A percentile compares a stretch with the other conserved stretches of the same genome.
phyloP scores from a whole-genome alignment of 2,797 vertebrate species.

The Rhadinocentrus ornatus region DNA sequence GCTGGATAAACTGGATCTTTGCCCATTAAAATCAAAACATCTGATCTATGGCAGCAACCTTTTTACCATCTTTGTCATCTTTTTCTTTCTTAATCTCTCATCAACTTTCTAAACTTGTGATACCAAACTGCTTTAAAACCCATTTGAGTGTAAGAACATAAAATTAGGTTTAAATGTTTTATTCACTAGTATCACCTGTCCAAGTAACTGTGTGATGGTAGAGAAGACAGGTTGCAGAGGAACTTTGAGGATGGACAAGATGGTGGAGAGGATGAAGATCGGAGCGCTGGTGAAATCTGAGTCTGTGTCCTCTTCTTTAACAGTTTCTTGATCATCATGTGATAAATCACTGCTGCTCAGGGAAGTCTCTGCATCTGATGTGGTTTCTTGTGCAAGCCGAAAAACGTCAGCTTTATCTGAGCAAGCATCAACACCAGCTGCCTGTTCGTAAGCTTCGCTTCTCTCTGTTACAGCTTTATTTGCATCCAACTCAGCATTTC shows the following conservation, averaged over 20 bases:
- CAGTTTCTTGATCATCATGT: slow-evolving; percentile 25
- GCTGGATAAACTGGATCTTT: neutral
- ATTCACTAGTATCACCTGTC: slow-evolving; percentile 65
- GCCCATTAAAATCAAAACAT: neutral
- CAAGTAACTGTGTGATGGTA: slow-evolving; percentile 74
- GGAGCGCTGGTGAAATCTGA: slow-evolving; percentile 66
- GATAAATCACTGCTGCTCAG: slow-evolving; percentile 7
- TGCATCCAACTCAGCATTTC: slow-evolving; percentile 6
- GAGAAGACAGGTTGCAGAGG: slow-evolving; percentile 76
- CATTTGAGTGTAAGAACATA: neutral
- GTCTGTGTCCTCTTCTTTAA: slow-evolving; percentile 49
- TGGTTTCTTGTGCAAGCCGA: slow-evolving; percentile 27
- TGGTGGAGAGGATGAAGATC: slow-evolving; percentile 70
- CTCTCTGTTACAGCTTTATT: slow-evolving; percentile 2
- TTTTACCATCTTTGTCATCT: neutral
- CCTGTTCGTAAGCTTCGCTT: neutral
- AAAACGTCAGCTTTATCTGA: slow-evolving; percentile 25
- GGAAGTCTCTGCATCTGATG: slow-evolving; percentile 24
- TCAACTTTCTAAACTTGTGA: neutral
- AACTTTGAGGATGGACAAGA: slow-evolving; percentile 69
- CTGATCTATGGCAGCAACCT: no score
- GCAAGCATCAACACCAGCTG: slow-evolving; percentile 14
- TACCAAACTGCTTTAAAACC: neutral
- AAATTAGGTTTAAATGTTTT: neutral
- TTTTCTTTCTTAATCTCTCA: neutral